Percentiles rank a stretch among this genome's conserved stretches.
Conservation (phyloP, 2,113 vertebrate species). For the Phylloscopus whistleri region DNA sequence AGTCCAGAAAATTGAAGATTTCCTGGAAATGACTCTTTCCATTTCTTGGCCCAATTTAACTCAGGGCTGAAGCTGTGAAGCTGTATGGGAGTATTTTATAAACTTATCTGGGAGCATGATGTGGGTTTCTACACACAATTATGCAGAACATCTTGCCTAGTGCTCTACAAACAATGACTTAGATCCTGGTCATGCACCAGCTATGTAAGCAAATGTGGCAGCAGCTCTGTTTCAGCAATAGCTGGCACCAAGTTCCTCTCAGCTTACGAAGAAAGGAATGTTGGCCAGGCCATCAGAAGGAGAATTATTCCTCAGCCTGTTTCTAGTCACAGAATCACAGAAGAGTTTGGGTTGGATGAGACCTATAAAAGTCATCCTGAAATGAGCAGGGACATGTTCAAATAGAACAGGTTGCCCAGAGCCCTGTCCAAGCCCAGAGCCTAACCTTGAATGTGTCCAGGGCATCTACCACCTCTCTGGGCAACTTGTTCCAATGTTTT, state of each 20-base stretch:
- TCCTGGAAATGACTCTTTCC: not conserved
- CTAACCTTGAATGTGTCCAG: not conserved
- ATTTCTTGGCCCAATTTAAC: not conserved
- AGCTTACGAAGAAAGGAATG: not conserved
- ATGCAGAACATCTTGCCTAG: not conserved
- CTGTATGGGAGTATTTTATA: not conserved
- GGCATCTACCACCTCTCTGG: not conserved
- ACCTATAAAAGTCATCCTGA: not conserved
- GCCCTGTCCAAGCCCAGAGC: not conserved
- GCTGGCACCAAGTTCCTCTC: not conserved
- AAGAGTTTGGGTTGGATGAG: not conserved
- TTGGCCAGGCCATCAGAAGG: not conserved
- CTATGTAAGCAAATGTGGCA: conserved; percentile 27
- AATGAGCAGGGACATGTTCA: not conserved
- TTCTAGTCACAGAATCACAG: not conserved
- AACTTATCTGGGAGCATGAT: not conserved
- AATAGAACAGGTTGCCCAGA: not conserved
- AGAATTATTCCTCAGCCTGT: not conserved
- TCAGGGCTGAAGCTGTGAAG: not conserved
- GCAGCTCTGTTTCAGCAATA: not conserved
- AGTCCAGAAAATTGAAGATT: not conserved
- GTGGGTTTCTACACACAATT: not conserved
- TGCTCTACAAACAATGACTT: not conserved
- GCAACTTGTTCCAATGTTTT: not conserved
- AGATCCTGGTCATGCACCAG: conserved; percentile 3